These are phyloP conservation scores for Scylla paramamosain DNA, from an alignment of 1,140 invertebrate genomes.

Conservation along the genomic window DNA sequence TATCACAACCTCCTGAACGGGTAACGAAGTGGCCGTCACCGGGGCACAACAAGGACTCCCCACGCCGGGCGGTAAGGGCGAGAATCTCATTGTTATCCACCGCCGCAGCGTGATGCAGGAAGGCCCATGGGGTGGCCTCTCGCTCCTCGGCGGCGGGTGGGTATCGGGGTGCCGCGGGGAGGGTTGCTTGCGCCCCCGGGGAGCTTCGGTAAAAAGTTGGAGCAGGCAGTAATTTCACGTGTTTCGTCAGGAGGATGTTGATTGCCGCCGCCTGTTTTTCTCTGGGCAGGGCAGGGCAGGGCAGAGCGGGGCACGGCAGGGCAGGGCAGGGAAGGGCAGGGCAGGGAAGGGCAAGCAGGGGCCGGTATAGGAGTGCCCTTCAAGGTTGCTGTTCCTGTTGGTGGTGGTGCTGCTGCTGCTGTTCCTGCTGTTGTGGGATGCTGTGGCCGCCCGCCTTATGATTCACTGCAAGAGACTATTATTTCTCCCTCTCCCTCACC, in stretches of 20 bases:
- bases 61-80: background rate
- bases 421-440: background rate
- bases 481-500: background rate
- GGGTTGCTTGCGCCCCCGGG: slow-evolving; percentile 21
- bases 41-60: background rate
- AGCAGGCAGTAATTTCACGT: slow-evolving; percentile 55
- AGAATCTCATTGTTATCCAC: background rate
- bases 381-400: slow-evolving; percentile 3
- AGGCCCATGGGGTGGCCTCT: background rate
- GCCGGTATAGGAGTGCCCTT: background rate
- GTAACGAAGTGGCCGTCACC: slow-evolving; percentile 37
- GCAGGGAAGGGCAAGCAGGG: background rate
- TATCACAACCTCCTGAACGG: slow-evolving; percentile 55
- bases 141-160: background rate
- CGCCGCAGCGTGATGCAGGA: background rate
- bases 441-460: background rate
- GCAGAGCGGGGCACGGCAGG: background rate
- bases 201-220: slow-evolving; percentile 33
- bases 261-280: slow-evolving; percentile 43
- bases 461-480: background rate
- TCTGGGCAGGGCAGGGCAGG: background rate
- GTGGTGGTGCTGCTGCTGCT: background rate
- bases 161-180: slow-evolving; percentile 36
- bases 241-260: slow-evolving; percentile 46
- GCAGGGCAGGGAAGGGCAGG: background rate